Evolutionary conservation across 35 echinoderm and acorn worm genomes (phyloP).

Genomic region (Amphiura filiformis): DNA sequence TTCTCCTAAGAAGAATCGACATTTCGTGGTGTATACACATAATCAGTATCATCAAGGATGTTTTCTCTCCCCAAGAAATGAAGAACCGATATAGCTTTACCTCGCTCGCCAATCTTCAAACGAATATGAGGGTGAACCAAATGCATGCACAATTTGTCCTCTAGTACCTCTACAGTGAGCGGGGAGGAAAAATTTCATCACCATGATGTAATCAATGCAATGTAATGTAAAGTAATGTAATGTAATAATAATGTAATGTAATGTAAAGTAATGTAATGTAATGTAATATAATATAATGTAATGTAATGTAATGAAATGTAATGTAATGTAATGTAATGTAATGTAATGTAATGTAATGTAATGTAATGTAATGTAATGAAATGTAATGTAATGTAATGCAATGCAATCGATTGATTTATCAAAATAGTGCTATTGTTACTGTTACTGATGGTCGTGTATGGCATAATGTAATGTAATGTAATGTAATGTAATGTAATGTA

Average conservation of each 20-base stretch:
- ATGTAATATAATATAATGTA: not conserved
- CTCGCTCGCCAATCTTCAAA: too few species aligned
- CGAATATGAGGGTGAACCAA: too few species aligned
- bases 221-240: not conserved
- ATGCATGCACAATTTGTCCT: too few species aligned
- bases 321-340: not conserved
- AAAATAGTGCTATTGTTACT: not conserved
- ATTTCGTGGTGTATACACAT: too few species aligned
- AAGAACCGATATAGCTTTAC: too few species aligned
- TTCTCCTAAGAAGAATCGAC: too few species aligned
- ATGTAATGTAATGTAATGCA: not conserved
- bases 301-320: not conserved
- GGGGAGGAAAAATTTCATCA: too few species aligned
- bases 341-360: not conserved
- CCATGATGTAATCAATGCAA: too few species aligned
- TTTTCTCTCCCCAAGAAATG: too few species aligned
- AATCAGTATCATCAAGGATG: too few species aligned
- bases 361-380: not conserved
- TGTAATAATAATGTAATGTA: not conserved
- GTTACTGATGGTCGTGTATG: not conserved
- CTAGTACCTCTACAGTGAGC: too few species aligned
- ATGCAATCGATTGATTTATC: not conserved
- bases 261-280: not conserved
- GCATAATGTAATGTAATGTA: not conserved
- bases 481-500: not conserved